phyloP scores from a whole-genome alignment of 2,888 invertebrate species.

The Mellilla xanthometata region DNA sequence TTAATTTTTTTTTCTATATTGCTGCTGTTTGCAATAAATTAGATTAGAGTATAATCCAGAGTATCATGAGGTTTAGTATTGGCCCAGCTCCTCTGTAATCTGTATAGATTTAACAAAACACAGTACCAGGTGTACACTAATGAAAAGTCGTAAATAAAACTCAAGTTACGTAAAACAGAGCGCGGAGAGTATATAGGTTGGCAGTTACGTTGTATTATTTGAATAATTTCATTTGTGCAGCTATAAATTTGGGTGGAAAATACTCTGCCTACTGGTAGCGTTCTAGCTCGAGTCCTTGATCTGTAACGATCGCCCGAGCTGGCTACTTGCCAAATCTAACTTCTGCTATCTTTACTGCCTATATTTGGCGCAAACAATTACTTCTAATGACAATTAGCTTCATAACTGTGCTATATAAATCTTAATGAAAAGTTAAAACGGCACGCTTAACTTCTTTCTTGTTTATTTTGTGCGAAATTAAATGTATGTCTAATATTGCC shows the following conservation, averaged over 20 bases:
- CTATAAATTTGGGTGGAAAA: constrained; percentile 51
- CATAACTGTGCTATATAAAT: not conserved
- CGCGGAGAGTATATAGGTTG: no score
- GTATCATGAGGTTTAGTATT: no score
- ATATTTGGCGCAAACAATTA: constrained; percentile 36
- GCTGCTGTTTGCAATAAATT: no score
- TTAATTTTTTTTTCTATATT: no score
- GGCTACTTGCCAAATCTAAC: constrained; percentile 54
- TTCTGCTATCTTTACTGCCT: constrained; percentile 42
- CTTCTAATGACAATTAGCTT: constrained; percentile 15
- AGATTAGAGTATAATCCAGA: no score
- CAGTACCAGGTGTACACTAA: no score
- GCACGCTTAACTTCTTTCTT: not conserved
- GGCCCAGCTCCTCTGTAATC: no score
- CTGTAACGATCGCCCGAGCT: constrained; percentile 50
- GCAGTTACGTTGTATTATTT: constrained; percentile 1
- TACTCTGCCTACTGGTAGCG: constrained; percentile 33
- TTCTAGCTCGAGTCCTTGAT: constrained; percentile 48
- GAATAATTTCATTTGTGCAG: constrained; percentile 11
- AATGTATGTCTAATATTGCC: no score
- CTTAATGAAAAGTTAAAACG: no score
- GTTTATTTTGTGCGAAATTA: not conserved
- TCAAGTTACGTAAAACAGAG: no score
- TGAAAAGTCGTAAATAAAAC: no score
- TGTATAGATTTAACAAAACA: no score